Base-by-base conservation (phyloP, 2,113 vertebrate species). In the Hymenochirus boettgeri region DNA sequence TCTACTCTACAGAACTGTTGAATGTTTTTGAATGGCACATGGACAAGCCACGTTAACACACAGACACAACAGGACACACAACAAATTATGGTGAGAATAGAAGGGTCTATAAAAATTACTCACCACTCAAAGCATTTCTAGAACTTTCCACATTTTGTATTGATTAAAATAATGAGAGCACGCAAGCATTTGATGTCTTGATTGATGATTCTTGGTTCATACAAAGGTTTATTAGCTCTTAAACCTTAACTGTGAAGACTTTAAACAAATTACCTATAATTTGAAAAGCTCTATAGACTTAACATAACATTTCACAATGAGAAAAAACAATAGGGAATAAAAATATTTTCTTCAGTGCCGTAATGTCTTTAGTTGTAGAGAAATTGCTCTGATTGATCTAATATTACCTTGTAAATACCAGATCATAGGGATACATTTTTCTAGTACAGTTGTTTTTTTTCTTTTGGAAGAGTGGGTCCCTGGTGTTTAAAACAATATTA, bases 1-100 rank as follows among this genome's bases (percentile, higher is more conserved):
- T 99, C 96, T 98, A 99, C 96, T 95, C 96, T 98, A 92, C 93
- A 97, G 92, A 87, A 98, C 85, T 94, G 89, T 99, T 99, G 95
- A 95, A 97, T 95, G 89, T 80, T 97, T 97, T 90, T 93, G 94
- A 90, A 92, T 97, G 94, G 92, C 83, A 95, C 88, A 89, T 88
- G 89, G 91, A 92, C 93, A 89, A 84, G 93, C 91, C 92, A 92
- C 89, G 83, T 76, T 74, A 19, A 62, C 61, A 62, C 46, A 62
- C 17, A 72, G 10, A 55, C 42, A 61, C 24, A 56, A 13, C 50
- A n/a, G 52, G 23, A 56, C 11, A 57, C 53, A 58, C 21, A 48
- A 48, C 46, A 48, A 23, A 11, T 22, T 22, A 22, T 48, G 46
- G 46, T 23, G 46, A 48, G 46, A 21, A 48, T 21, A 3, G 19